Conservation (phyloP, 2,113 vertebrate species). For the Alectura lathami region DNA sequence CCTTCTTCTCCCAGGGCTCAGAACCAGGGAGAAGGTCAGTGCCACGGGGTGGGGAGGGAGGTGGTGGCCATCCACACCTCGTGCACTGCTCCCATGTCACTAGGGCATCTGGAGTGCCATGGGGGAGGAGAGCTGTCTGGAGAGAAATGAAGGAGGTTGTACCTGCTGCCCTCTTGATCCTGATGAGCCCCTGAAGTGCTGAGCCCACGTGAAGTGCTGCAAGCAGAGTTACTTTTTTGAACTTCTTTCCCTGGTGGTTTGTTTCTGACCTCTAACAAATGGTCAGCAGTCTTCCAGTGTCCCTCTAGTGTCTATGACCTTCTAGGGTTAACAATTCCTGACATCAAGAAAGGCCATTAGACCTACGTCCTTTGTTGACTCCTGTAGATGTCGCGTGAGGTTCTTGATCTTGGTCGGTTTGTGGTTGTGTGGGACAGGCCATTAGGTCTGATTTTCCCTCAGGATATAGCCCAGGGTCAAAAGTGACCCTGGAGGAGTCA, state of each 20-base stretch:
- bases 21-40: not conserved
- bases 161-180: not conserved
- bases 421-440: too few species aligned
- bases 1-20: not conserved
- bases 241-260: not conserved
- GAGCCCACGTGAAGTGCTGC: not conserved
- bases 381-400: too few species aligned
- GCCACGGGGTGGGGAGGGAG: not conserved
- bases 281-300: not conserved
- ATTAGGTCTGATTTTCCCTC: too few species aligned
- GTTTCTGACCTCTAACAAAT: not conserved
- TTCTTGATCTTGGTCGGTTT: too few species aligned
- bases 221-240: not conserved
- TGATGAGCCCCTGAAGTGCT: not conserved
- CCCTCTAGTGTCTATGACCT: not conserved
- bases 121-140: not conserved
- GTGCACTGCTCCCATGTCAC: rapidly evolving
- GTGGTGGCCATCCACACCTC: rapidly evolving
- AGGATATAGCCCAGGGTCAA: too few species aligned
- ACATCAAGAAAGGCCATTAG: too few species aligned
- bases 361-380: too few species aligned
- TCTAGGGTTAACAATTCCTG: too few species aligned
- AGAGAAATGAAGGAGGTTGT: not conserved
- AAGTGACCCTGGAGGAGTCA: not conserved
- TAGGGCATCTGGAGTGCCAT: not conserved